These are phyloP conservation scores for Zosterops japonicus DNA, from an alignment of 2,113 vertebrate species.

Conservation along the genomic window DNA sequence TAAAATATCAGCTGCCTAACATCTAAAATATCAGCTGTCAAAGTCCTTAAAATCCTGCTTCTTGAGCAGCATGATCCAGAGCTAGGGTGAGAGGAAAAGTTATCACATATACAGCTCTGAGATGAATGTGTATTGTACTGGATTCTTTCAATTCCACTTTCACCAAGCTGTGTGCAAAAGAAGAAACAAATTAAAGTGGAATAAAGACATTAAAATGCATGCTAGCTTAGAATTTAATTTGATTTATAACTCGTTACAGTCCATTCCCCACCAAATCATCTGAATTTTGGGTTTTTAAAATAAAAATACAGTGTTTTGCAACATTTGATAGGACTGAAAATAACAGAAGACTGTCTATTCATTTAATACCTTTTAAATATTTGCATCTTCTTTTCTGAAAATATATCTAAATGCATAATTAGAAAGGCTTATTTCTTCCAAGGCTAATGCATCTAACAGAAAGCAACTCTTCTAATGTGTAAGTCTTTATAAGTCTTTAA, in stretches of 20 bases:
- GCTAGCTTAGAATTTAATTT: background rate
- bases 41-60: constrained; percentile 47
- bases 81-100: constrained; percentile 10
- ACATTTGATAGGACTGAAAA: background rate
- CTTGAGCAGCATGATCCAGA: constrained; percentile 1
- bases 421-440: background rate
- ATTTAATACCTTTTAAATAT: background rate
- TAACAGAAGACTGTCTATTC: background rate
- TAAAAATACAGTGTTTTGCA: background rate
- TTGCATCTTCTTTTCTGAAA: background rate
- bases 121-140: constrained; percentile 2
- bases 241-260: background rate
- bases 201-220: background rate
- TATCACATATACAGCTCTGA: background rate
- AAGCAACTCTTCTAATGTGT: background rate
- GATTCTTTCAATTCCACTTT: background rate
- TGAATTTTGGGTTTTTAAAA: background rate
- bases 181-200: constrained; percentile 31
- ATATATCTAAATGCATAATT: background rate
- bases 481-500: background rate
- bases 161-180: background rate
- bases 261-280: background rate
- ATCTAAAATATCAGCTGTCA: constrained; percentile 54
- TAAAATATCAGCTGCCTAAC: constrained; percentile 52
- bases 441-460: background rate